These are phyloP conservation scores for Epinotia demarniana DNA, from an alignment of 2,888 invertebrate species.

Conservation along the genomic window DNA sequence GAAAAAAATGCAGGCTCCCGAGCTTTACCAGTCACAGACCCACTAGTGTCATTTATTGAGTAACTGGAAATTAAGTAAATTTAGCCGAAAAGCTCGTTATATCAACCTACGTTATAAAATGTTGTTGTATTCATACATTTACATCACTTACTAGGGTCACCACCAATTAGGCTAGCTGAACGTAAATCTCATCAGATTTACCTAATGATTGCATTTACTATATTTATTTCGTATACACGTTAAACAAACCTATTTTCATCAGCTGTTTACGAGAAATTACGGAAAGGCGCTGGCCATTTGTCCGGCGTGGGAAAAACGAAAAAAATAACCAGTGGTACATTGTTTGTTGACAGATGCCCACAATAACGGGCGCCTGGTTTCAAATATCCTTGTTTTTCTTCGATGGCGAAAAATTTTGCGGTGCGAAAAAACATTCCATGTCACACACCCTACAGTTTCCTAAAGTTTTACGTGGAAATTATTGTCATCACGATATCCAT, in stretches of 20 bases:
- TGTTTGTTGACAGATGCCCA: constrained; percentile 34
- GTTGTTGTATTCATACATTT: no score
- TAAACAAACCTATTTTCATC: not conserved
- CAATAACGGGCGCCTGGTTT: constrained; percentile 16
- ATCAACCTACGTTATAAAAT: no score
- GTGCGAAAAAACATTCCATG: constrained; percentile 17
- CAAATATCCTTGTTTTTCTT: constrained; percentile 25
- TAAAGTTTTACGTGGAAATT: constrained; percentile 9
- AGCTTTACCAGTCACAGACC: no score
- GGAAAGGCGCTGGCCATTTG: constrained; percentile 5
- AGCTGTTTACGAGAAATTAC: constrained; percentile 4
- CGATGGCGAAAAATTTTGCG: constrained; percentile 15
- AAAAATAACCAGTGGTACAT: constrained; percentile 11
- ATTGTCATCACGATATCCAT: not conserved
- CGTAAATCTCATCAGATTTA: no score
- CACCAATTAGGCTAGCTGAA: no score
- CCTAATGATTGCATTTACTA: no score
- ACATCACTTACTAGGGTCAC: no score
- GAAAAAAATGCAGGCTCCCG: no score
- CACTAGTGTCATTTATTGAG: no score
- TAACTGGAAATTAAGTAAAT: no score
- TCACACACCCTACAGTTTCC: constrained; percentile 1
- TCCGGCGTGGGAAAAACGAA: constrained; percentile 17
- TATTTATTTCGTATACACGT: not conserved
- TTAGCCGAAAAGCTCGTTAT: no score